Conservation (phyloP, 2,113 vertebrate species). For the Parus major region DNA sequence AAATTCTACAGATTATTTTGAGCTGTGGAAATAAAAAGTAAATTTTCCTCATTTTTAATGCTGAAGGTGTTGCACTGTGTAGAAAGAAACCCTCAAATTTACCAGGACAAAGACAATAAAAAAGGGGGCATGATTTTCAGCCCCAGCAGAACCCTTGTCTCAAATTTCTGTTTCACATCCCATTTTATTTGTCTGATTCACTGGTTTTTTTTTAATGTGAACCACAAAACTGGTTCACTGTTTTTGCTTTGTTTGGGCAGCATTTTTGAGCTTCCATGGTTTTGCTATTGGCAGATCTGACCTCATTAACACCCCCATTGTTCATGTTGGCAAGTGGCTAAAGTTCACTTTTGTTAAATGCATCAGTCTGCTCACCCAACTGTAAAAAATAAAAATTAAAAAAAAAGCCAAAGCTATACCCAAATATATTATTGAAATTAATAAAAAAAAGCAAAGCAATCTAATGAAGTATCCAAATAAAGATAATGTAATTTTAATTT, state of each 20-base stretch:
- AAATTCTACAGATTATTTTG: not conserved
- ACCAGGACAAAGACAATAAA: not conserved
- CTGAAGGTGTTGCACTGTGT: not conserved
- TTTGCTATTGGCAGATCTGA: not conserved
- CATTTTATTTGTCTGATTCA: not conserved
- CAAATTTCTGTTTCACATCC: not conserved
- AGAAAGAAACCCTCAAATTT: not conserved
- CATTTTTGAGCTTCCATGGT: not conserved
- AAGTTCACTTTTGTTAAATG: not conserved
- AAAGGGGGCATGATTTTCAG: not conserved
- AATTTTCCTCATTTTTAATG: not conserved
- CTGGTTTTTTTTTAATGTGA: accelerated
- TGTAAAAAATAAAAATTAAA: not conserved
- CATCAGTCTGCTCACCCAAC: not conserved
- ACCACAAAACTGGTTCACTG: not conserved
- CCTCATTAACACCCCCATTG: not conserved
- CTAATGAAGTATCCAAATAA: not conserved
- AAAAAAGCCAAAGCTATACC: not conserved
- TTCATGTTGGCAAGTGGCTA: not conserved
- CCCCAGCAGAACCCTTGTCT: not conserved
- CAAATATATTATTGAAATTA: not conserved
- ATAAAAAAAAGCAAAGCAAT: not conserved
- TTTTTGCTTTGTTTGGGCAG: not conserved
- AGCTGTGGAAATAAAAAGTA: not conserved
- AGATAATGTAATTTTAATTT: not conserved